Base-by-base conservation (phyloP, 2,113 vertebrate species). In the Zingel zingel region DNA sequence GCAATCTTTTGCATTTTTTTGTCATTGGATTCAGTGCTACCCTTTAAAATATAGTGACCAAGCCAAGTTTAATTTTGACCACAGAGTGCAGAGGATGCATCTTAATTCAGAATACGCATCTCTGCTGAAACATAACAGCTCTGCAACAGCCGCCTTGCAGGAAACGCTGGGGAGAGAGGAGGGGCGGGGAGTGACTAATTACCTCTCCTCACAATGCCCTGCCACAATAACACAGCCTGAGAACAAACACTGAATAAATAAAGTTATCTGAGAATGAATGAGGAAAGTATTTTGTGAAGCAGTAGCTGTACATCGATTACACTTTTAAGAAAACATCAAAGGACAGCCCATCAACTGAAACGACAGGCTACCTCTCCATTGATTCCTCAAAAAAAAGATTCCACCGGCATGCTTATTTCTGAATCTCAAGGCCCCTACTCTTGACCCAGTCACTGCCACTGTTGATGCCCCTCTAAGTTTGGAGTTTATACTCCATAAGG, bases 191-290 rank as follows among this genome's bases (percentile, higher is more conserved):
- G 65, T 85, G 86, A 93, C 85, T 91, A 91, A 92, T 92, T 72
- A 90, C 86, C 86, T 87, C 70, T 80, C 70, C 50, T 75, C 82
- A 88, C 91, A 89, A 91, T 58, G 54, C 73, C 68, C 79, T 27
- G 79, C 69, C 75, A 78, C 91, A 90, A 81, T 65, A 83, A 85
- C 70, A 19, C 63, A 56, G 85, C 70, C 88, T 19, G 79, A 70
- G 85, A 89, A 90, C 86, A 90, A 90, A 91, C 89, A 86, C 90
- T 94, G 88, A 93, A 94, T 94, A 93, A 89, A 93, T 93, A 90
- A 92, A 89, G 84, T 91, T 88, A 63, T 75, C 75, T 11, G 67
- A 83, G 85, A 90, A 82, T 88, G 86, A 88, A 88, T 51, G 75
- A 80, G 83, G 74, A 70, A 69, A 70, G 77, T 86, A 74, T 86